Conservation (phyloP, 2,113 vertebrate genomes). For the Calonectris borealis region DNA sequence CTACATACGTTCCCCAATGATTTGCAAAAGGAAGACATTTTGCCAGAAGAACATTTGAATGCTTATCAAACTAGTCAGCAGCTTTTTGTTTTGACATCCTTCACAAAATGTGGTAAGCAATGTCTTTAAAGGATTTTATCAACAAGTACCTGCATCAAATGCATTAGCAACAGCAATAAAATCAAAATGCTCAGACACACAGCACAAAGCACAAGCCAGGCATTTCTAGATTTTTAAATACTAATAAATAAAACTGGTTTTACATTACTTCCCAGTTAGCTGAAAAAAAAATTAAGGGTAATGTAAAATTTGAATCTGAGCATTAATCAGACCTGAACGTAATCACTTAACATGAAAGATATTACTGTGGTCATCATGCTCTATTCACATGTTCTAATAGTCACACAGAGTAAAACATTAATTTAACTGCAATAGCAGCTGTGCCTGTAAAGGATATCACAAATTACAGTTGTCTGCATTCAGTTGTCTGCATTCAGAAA, state of each 20-base stretch:
- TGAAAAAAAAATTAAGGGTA: neutral
- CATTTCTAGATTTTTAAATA: neutral
- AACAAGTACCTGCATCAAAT: neutral
- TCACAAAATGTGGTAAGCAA: neutral
- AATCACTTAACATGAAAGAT: constrained; percentile 12
- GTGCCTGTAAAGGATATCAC: constrained; percentile 13
- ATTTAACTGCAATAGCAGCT: constrained; percentile 14
- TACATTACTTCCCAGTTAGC: constrained; percentile 10
- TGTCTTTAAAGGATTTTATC: constrained; percentile 45
- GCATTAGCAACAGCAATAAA: constrained; percentile 32
- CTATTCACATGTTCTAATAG: constrained; percentile 40
- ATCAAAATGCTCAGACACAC: neutral
- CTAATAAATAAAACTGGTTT: constrained; percentile 14
- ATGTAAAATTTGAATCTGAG: neutral
- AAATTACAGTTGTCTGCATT: constrained; percentile 24
- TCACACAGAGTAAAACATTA: constrained; percentile 6
- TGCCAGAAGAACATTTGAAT: neutral
- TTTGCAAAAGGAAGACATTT: neutral
- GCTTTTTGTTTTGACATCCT: constrained; percentile 1
- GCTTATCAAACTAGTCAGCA: neutral
- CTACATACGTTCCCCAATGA: neutral
- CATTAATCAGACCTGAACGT: neutral
- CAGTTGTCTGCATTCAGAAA: constrained; percentile 21
- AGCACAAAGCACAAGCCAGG: neutral
- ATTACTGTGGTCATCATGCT: neutral